Conservation (phyloP, 2,113 vertebrate genomes). For the Pristiophorus japonicus region DNA sequence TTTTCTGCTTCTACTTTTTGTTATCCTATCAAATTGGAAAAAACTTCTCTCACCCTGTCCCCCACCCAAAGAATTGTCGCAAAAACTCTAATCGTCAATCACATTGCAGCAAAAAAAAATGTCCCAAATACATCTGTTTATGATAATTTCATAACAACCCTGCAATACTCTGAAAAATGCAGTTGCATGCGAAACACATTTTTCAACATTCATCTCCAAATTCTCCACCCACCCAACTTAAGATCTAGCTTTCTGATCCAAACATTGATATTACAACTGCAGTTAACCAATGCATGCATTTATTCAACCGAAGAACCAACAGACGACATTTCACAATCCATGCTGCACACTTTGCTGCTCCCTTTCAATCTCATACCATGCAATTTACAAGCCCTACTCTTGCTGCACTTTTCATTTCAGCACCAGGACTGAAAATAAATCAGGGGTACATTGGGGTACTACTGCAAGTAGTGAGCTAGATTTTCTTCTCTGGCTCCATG, state of each 20-base stretch:
- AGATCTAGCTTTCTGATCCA: too few relatives aligned
- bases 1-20: neutral
- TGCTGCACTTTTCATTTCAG: neutral
- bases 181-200: neutral
- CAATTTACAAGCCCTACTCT: neutral
- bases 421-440: neutral
- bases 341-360: too few relatives aligned
- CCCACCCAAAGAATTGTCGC: too few relatives aligned
- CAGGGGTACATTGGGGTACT: neutral
- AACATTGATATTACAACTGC: too few relatives aligned
- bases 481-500: neutral
- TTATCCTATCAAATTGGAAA: neutral
- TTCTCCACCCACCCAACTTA: too few relatives aligned
- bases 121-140: neutral
- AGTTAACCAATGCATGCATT: too few relatives aligned
- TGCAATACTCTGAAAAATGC: neutral
- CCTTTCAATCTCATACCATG: neutral
- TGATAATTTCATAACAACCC: neutral
- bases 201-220: too few relatives aligned
- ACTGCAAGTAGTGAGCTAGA: neutral
- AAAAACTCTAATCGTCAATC: neutral
- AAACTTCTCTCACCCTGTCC: too few relatives aligned
- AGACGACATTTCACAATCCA: too few relatives aligned
- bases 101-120: neutral
- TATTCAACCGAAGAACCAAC: too few relatives aligned